These are phyloP conservation scores for Dunckerocampus dactyliophorus DNA, from an alignment of 2,113 vertebrate genomes.

Conservation along the genomic window DNA sequence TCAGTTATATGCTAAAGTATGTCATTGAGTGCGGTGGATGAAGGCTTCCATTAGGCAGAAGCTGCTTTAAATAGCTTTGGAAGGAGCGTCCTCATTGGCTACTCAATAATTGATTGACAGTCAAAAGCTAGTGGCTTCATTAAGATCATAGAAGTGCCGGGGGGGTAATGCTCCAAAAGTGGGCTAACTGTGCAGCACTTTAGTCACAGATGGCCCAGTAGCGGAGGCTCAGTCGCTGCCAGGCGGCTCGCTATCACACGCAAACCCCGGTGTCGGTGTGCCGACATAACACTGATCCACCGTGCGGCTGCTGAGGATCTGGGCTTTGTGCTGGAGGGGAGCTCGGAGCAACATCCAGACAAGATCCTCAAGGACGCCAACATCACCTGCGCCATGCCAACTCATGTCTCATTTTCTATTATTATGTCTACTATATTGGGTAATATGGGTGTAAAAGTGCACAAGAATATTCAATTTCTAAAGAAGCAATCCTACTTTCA, in stretches of 20 bases:
- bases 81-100: conserved; percentile 59
- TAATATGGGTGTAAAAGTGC: too few species aligned
- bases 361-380: conserved; percentile 60
- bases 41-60: not conserved
- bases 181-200: conserved; percentile 64
- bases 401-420: too few species aligned
- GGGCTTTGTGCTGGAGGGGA: conserved; percentile 72
- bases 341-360: conserved; percentile 75
- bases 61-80: conserved; percentile 49
- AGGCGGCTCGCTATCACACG: conserved; percentile 42
- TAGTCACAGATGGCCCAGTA: conserved; percentile 66
- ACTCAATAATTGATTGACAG: conserved; percentile 71
- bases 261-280: conserved; percentile 54
- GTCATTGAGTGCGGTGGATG: too few species aligned
- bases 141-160: conserved; percentile 67
- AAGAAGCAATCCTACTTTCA: too few species aligned
- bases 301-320: conserved; percentile 70
- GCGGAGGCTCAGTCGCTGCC: conserved; percentile 58
- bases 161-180: conserved; percentile 57
- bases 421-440: too few species aligned
- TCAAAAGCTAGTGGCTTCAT: conserved; percentile 69
- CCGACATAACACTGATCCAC: conserved; percentile 65
- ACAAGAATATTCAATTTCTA: too few species aligned
- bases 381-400: conserved; percentile 64
- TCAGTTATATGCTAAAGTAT: too few species aligned